Evolutionary conservation across 2,113 vertebrate genomes (phyloP), one percentile per base, ranked within the genome.

Genomic region (Eonycteris spelaea): DNA sequence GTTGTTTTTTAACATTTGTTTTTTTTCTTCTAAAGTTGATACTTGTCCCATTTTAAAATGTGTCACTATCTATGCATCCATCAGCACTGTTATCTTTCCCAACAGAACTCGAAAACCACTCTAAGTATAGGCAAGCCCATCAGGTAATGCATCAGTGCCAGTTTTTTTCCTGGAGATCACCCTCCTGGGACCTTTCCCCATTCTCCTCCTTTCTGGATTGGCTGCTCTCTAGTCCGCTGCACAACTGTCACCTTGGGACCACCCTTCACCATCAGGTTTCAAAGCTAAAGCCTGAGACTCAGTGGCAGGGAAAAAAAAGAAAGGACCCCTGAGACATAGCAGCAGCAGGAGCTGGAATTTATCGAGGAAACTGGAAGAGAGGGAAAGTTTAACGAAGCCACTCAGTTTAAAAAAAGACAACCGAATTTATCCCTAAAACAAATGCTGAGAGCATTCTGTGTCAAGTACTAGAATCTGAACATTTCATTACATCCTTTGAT

Each of bases 351-450:
- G 26, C 2, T 89, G 61, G 89, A 51, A 93, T 61, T 67, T 74
- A 75, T 75, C 65, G 95, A 82, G 59, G 80, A 30, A 48, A 19
- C 1, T 7, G 55, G 7, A 53, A 90, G 79, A 86, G 24, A 73
- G 45, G 24, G 75, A 77, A 65, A 38, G 16, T 59, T 80, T 78
- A 71, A 96, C 51, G 53, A 85, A 78, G 70, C 24, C 59, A 68
- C 61, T 83, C 13, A 35, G 53, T 59, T n/a, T 28, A 35, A 86
- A 63, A 53, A 55, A 57, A 57, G 7, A 68, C 2, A n/a, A 63
- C 2, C 73, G 18, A 91, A 65, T 40, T 45, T 48, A 86, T 38
- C n/a, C 10, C 22, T 67, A 48, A 91, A 91, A 48, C 43, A 70
- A 90, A 48, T 30, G 77, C 0, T 6, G 24, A 73, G 30, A 59